Conservation (phyloP, 2,113 vertebrate species). For the Diadophis punctatus region DNA sequence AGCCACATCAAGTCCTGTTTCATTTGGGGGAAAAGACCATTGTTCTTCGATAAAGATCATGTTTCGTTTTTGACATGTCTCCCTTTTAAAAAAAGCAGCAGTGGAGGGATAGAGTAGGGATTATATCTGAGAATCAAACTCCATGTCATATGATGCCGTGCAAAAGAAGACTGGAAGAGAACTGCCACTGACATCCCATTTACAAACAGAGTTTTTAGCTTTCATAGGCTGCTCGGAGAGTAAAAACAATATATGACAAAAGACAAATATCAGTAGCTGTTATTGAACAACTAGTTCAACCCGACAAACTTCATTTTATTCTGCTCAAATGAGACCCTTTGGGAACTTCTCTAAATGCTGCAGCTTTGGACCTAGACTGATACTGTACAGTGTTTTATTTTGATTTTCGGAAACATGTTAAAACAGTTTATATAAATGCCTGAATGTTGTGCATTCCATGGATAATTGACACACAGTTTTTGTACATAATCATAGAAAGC, state of each 20-base stretch:
- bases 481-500: conserved; percentile 46
- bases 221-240: not conserved
- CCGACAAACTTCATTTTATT: not conserved
- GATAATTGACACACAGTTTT: conserved; percentile 40
- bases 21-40: not conserved
- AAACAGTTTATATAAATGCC: conserved; percentile 8
- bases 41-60: not conserved
- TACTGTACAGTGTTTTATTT: not conserved
- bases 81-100: not conserved
- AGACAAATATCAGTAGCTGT: not conserved
- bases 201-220: not conserved
- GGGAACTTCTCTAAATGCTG: not conserved
- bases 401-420: not conserved
- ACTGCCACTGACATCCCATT: not conserved
- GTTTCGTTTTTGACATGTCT: not conserved
- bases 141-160: not conserved
- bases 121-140: not conserved
- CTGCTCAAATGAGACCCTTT: not conserved
- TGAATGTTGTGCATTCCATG: conserved; percentile 7
- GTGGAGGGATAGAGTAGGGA: not conserved
- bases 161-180: not conserved
- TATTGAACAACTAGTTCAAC: not conserved
- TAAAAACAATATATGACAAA: not conserved
- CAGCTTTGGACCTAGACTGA: not conserved
- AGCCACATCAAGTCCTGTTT: not conserved